A percentile compares a stretch with the other conserved stretches of the same genome.
phyloP scores from a whole-genome alignment of 1,140 invertebrate species.

The Neodiprion lecontei region DNA sequence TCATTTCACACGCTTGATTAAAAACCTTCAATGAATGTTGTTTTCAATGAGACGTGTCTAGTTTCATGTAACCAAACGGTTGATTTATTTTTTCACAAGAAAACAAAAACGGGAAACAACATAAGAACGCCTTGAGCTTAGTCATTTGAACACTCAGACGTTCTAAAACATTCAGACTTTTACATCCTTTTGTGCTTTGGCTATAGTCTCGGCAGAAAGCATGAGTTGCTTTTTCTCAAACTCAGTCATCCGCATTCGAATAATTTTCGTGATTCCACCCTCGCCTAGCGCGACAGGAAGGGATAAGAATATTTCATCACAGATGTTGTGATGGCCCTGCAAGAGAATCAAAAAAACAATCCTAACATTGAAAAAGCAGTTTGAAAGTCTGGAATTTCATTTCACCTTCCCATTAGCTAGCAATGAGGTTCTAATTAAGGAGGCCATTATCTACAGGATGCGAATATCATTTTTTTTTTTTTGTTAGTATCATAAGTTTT shows the following conservation, averaged over 20 bases:
- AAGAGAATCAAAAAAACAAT: conserved; percentile 12
- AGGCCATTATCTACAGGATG: no score
- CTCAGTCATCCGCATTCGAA: conserved; percentile 64
- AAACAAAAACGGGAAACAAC: background rate
- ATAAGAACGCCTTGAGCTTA: conserved; percentile 1
- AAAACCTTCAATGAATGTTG: background rate
- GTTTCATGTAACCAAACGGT: background rate
- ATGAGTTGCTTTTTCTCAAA: conserved; percentile 61
- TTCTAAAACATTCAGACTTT: conserved; percentile 26
- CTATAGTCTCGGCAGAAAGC: conserved; percentile 55
- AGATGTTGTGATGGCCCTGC: conserved; percentile 66
- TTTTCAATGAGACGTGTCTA: background rate
- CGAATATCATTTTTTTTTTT: no score
- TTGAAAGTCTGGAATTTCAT: no score
- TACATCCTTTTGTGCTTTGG: conserved; percentile 53
- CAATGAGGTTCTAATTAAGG: no score
- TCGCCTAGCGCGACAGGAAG: conserved; percentile 66
- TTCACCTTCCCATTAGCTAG: no score
- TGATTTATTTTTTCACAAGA: background rate
- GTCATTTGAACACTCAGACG: conserved; percentile 8
- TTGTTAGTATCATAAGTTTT: no score
- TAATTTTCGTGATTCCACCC: conserved; percentile 64
- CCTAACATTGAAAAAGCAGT: no score
- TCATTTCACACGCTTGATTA: no score
- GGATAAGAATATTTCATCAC: conserved; percentile 67